These are phyloP conservation scores for Pipistrellus pygmaeus DNA, from an alignment of 2,797 vertebrate species.

Conservation along the genomic window DNA sequence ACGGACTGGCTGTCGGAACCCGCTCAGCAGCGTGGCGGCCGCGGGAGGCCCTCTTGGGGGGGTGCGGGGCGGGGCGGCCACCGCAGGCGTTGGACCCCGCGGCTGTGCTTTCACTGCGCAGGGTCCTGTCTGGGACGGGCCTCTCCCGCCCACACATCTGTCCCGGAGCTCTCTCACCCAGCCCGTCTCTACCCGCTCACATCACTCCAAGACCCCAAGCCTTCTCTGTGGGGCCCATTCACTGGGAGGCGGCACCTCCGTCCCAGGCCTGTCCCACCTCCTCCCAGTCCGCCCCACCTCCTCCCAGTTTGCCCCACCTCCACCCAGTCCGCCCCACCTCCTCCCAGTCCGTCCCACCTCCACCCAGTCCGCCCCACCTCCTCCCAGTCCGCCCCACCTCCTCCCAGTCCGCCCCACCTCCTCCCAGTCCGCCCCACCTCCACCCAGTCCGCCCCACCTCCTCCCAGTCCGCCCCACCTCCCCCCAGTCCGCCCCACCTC, in stretches of 20 bases:
- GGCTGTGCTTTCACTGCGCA: neutral
- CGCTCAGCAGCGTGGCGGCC: rapidly evolving
- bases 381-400: too few relatives aligned
- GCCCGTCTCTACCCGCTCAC: neutral
- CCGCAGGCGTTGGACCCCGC: neutral
- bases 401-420: neutral
- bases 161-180: neutral
- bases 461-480: too few relatives aligned
- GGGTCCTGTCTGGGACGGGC: neutral
- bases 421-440: neutral
- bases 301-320: too few relatives aligned
- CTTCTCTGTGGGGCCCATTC: neutral
- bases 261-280: neutral
- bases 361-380: too few relatives aligned
- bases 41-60: neutral
- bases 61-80: rapidly evolving
- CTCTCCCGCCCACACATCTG: neutral
- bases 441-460: too few relatives aligned
- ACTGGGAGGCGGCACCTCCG: neutral
- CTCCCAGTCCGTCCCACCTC: too few relatives aligned
- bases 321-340: too few relatives aligned
- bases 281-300: neutral
- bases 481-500: too few relatives aligned
- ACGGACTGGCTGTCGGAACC: neutral
- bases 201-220: neutral